Evolutionary conservation across 1,140 invertebrate genomes (phyloP).

Genomic region (Laupala kohalensis): DNA sequence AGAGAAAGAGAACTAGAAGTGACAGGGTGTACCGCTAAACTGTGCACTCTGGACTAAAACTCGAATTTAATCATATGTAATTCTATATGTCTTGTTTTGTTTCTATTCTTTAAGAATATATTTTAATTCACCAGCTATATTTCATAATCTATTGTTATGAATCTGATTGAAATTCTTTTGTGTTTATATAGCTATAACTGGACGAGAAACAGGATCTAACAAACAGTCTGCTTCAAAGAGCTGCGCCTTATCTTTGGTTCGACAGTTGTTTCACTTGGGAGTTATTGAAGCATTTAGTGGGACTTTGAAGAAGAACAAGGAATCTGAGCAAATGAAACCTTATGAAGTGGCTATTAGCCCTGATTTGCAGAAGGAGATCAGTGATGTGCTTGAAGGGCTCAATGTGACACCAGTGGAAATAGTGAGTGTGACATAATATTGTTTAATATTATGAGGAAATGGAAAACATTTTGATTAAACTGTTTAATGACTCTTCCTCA

Average conservation of each 20-base stretch:
- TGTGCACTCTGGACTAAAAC: no score
- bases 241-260: slow-evolving; percentile 85
- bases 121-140: no score
- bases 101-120: no score
- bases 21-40: no score
- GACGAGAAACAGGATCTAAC: slow-evolving; percentile 84
- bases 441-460: no score
- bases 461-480: no score
- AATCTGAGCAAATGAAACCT: slow-evolving; percentile 54
- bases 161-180: no score
- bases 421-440: background rate
- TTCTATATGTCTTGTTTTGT: no score
- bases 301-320: slow-evolving; percentile 71
- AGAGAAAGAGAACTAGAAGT: no score
- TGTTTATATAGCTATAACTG: slow-evolving; percentile 58
- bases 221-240: slow-evolving; percentile 94
- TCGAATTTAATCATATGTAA: no score
- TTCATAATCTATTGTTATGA: no score
- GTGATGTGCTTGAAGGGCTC: slow-evolving; percentile 46
- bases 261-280: slow-evolving; percentile 88
- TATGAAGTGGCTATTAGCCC: slow-evolving; percentile 65
- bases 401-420: slow-evolving; percentile 36
- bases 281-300: slow-evolving; percentile 82
- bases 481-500: no score
- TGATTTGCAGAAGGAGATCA: slow-evolving; percentile 47